Base-by-base conservation (phyloP, 2,888 invertebrate genomes). In the Meta bourneti region DNA sequence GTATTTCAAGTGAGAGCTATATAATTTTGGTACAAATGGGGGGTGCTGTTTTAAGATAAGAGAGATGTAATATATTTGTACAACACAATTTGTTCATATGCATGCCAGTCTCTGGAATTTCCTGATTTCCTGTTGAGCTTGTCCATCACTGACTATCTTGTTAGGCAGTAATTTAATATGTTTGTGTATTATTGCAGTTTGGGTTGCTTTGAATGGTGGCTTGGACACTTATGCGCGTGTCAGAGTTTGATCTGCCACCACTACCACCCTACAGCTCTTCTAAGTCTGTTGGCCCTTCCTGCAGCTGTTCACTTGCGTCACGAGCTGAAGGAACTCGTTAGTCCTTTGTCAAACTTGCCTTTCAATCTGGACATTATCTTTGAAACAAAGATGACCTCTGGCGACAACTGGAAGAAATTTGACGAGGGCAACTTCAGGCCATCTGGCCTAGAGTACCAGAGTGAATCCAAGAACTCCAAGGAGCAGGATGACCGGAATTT, bases 351-450 rank as follows among this genome's bases (percentile, higher is more conserved):
- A 70, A 96, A 97, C 89, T 95, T 97, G 89, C 97, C 97, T 16
- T 98, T 98, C 95, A 97, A 97, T 93, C 95, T 98, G 93, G 98
- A 98, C 95, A 96, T 97, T 93, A 96, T 97, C 94, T 97, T 97
- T 94, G 97, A 97, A 95, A 92, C 92, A 6, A 92, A 90, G 71
- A 51, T 80, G 19, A 84, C 90, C 7, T 78, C 82, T 20, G 86
- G 85, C 5, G 90, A 92, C 9, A 89, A 86, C 74, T 92, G 90
- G 84, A 90, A 84, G 48, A 88, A 87, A 51, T 86, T 83, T 48
- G 86, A 82, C 48, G 75, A 61, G 61, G 83, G 87, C 7, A 91
- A 91, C 61, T 82, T 90, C 49, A 86, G 86, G n/a, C 84, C 84
- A 9, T 52, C 51, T 61, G 48, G 19, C 16, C 9, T 49, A 11